These are phyloP conservation scores for Etheostoma cragini DNA, from an alignment of 2,113 vertebrate genomes.

Conservation along the genomic window DNA sequence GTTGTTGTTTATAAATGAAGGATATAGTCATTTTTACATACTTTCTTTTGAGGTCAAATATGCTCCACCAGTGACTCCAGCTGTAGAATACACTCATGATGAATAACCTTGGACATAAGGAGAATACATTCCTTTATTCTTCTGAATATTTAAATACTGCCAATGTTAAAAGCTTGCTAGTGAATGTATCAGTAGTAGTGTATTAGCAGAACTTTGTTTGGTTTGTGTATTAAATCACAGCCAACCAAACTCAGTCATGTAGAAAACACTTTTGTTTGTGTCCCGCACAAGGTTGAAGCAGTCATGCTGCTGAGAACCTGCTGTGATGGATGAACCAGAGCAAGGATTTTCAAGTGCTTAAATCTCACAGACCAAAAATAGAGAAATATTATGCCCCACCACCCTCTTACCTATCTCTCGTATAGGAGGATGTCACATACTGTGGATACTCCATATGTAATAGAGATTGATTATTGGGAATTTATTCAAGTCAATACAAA, in stretches of 20 bases:
- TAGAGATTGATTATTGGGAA: background rate
- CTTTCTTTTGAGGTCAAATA: background rate
- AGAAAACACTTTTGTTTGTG: constrained; percentile 10
- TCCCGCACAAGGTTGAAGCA: constrained; percentile 59
- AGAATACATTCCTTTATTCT: constrained; percentile 36
- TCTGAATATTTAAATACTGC: constrained; percentile 11
- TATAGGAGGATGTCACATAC: background rate
- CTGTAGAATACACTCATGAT: constrained; percentile 13
- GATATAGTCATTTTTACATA: background rate
- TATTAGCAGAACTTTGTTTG: constrained; percentile 20
- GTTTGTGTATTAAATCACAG: constrained; percentile 40
- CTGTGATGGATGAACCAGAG: constrained; percentile 60
- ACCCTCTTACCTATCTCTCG: background rate
- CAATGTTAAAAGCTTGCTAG: constrained; percentile 24
- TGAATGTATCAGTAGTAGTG: background rate
- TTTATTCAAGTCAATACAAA: background rate
- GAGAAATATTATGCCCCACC: background rate
- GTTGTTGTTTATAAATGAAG: background rate
- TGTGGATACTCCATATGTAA: background rate
- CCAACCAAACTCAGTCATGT: constrained; percentile 25
- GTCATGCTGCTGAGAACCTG: constrained; percentile 43
- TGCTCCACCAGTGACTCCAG: background rate
- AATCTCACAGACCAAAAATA: constrained; percentile 40
- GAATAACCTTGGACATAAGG: constrained; percentile 28
- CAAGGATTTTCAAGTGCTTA: constrained; percentile 25